These are phyloP conservation scores for Tiliacea aurago DNA, from an alignment of 2,888 invertebrate species.

Conservation along the genomic window DNA sequence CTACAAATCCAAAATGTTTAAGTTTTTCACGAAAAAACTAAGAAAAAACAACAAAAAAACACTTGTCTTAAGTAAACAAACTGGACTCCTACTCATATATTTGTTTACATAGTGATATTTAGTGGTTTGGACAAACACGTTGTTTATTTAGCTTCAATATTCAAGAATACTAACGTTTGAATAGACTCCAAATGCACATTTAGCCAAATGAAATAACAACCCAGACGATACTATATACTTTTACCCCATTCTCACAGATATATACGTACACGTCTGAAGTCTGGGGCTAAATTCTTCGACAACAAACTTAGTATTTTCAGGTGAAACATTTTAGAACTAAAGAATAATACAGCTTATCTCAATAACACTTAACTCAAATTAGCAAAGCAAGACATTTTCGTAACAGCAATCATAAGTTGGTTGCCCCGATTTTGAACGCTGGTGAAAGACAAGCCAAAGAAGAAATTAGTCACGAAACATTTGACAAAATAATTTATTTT, in stretches of 20 bases:
- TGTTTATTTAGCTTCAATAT: conserved; percentile 80
- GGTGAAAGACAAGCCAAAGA: conserved; percentile 68
- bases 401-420: conserved; percentile 41
- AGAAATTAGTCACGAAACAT: conserved; percentile 69
- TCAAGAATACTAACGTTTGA: conserved; percentile 80
- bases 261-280: conserved; percentile 66
- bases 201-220: conserved; percentile 84
- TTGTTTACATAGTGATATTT: conserved; percentile 53
- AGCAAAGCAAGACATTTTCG: conserved; percentile 37
- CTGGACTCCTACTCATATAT: conserved; percentile 40
- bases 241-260: conserved; percentile 67
- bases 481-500: conserved; percentile 59
- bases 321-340: background rate
- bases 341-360: conserved; percentile 14
- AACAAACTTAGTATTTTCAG: conserved; percentile 47
- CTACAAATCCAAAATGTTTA: background rate
- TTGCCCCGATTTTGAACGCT: conserved; percentile 55
- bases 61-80: conserved; percentile 29
- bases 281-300: conserved; percentile 67
- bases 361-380: conserved; percentile 40
- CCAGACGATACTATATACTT: conserved; percentile 80
- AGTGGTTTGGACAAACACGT: conserved; percentile 70
- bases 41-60: conserved; percentile 19
- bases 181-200: conserved; percentile 85
- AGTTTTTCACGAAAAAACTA: background rate